A percentile compares a stretch with the other conserved stretches of the same genome.
Evolutionary conservation across 2,888 invertebrate genomes (phyloP).

Genomic region (Melanchra persicariae): DNA sequence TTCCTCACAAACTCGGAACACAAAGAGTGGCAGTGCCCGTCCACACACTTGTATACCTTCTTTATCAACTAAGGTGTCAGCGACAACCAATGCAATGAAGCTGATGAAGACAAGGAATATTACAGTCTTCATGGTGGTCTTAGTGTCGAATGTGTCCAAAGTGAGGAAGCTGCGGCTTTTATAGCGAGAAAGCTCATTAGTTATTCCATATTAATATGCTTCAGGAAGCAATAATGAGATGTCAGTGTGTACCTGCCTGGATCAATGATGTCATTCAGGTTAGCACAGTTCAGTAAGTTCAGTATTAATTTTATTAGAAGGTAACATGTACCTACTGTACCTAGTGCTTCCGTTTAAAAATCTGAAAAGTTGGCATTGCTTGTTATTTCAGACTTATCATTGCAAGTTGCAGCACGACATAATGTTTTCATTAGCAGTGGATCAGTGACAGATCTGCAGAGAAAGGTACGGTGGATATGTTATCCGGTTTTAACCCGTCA

Average conservation of each 20-base stretch:
- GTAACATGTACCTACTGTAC: too few species aligned
- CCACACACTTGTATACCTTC: not conserved
- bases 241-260: not conserved
- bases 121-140: not conserved
- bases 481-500: too few species aligned
- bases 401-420: too few species aligned
- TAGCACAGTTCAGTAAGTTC: not conserved
- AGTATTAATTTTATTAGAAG: not conserved
- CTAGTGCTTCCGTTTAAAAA: too few species aligned
- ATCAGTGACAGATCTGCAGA: too few species aligned
- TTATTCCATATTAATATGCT: not conserved
- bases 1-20: not conserved
- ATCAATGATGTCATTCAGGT: not conserved
- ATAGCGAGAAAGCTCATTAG: not conserved
- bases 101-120: not conserved
- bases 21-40: not conserved
- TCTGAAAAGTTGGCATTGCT: too few species aligned
- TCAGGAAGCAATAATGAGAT: not conserved
- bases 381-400: too few species aligned
- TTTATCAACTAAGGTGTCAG: not conserved
- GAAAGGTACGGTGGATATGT: too few species aligned
- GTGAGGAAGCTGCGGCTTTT: not conserved
- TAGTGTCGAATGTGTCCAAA: not conserved
- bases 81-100: not conserved
- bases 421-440: too few species aligned